A percentile compares a stretch with the other conserved stretches of the same genome.
phyloP scores from a whole-genome alignment of 1,140 invertebrate genomes.

The Globodera ellingtonae region DNA sequence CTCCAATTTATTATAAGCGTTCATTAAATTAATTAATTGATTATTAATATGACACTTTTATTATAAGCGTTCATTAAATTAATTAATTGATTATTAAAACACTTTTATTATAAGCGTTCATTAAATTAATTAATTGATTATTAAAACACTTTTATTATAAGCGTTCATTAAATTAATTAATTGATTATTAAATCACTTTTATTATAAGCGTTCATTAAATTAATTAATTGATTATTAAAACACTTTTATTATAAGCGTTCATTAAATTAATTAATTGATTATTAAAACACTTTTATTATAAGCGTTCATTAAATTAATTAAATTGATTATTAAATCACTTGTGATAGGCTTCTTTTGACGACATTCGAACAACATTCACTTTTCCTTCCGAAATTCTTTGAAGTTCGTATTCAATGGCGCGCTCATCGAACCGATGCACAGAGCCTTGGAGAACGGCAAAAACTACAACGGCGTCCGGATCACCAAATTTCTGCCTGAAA shows the following conservation, averaged over 20 bases:
- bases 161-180: neutral
- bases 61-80: neutral
- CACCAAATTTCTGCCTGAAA: constrained; percentile 6
- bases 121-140: neutral
- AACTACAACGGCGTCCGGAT: constrained; percentile 75
- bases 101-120: too few species aligned
- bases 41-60: too few species aligned
- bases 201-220: neutral
- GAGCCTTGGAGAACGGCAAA: constrained; percentile 84
- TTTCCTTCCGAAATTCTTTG: constrained; percentile 67
- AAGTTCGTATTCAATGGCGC: constrained; percentile 85
- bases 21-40: neutral
- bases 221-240: constrained; percentile 1
- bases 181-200: constrained; percentile 37
- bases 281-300: constrained; percentile 33
- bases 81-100: constrained; percentile 1
- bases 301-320: neutral
- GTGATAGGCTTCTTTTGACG: constrained; percentile 70
- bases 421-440: constrained; percentile 73
- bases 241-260: too few species aligned
- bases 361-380: constrained; percentile 76
- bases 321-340: constrained; percentile 34
- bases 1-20: constrained; percentile 27
- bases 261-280: neutral
- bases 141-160: constrained; percentile 43